Base-by-base conservation (phyloP, 2,888 invertebrate genomes). In the Oxytorus armatus region DNA sequence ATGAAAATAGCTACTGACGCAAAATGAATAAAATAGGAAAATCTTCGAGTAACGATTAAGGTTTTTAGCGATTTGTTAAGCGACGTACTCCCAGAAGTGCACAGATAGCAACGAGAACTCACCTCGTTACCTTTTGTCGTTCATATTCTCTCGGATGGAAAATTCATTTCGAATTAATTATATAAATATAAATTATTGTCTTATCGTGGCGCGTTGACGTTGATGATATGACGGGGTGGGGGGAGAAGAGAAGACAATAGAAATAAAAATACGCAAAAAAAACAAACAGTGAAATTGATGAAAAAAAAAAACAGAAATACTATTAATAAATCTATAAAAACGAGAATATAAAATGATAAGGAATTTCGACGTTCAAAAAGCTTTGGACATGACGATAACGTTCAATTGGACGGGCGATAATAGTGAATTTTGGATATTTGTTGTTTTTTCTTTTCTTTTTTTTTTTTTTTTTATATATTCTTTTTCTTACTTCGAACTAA, bases 401-500 rank as follows among this genome's bases (percentile, higher is more conserved):
- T 49, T 51, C 47, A 63, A 66, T 3, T 70, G 72, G 57, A 61
- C 79, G 70, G 76, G 75, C 69, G 25, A 66, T 29, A 3, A 47
- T 63, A 73, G 65, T 39, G 14, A 53, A 66, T 77, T 53, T 73
- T 23, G 68, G 42, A 66, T 57, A 36, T 69, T 53, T 42, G 18
- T 42, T 65, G 23, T 55, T 61, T 49, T 65, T 47, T 42, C 59
- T 70, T 57, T 66, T 25, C 11, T 39, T 33, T 42, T 29, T 61
- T 77, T 11, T 36, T 44, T 10, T 53, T 66, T 44, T n/a, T n/a
- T n/a, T n/a, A n/a, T n/a, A n/a, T n/a, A n/a, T n/a, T n/a, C n/a
- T n/a, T n/a, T n/a, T 70, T 55, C 57, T 77, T 70, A 49, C 61
- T 53, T 55, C 8, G 44, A 61, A 61, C 68, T 77, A 25, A 82